Evolutionary conservation across 2,888 invertebrate species (phyloP), one percentile per base, ranked within the genome.

Genomic region (Drosophila limbata): DNA sequence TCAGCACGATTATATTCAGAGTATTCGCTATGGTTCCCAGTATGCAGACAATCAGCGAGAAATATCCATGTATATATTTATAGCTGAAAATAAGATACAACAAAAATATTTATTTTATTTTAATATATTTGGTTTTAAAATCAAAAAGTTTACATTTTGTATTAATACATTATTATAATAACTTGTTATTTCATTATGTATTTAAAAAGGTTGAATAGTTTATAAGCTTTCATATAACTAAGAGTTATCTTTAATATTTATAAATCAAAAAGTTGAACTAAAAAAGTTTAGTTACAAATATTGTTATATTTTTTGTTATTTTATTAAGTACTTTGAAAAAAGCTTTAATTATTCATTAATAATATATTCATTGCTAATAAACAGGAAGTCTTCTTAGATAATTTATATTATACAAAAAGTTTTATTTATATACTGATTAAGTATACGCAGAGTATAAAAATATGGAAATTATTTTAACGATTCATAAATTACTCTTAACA

Each of bases 11-110:
- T 74, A 98, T 96, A 93, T 98, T 98, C 84, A 98, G 94, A n/a
- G 96, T 94, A 92, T 98, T 98, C 67, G 98, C 97, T 52, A 98
- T 94, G 15, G 97, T 96, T 59, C 98, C 98, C 90, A 98, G 96
- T 60, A 97, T 93, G 92, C 98, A 98, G 74, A 98, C 97, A 59
- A 96, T 93, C 31, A 98, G 93, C 77, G 97, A 97, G 60, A 96
- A 94, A 92, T 96, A 97, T 35, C 98, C 98, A 91, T 98, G 98
- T 47, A 96, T 91, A 28, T 94, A 93, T 70, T 94, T 94, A 93
- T 97, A 97, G 60, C 94, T 94, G 80, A 92, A 93, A 89, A 28
- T 13, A 61, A 47, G 61, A 45, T 69, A 28, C 11, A 3, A 8
- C 8, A 4, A n/a, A n/a, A n/a, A 4, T 10, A 17, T 8, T 55